Conservation (phyloP, 2,113 vertebrate genomes). For the Planiliza haematocheilus region DNA sequence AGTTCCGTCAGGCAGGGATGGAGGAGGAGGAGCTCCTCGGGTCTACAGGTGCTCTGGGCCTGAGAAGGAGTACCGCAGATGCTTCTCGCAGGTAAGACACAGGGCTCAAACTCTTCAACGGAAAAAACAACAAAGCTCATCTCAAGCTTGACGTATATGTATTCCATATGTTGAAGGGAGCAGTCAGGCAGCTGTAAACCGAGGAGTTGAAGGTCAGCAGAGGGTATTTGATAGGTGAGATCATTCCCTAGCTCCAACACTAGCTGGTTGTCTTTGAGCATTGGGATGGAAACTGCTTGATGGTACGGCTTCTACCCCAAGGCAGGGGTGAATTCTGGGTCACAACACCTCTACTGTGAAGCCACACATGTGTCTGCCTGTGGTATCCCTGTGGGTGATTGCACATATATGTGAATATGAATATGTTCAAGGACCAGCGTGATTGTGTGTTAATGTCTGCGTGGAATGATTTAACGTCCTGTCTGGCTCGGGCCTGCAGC, state of each 20-base stretch:
- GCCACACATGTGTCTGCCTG: conserved; percentile 15
- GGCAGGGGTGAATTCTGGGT: conserved; percentile 34
- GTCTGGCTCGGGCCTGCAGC: conserved; percentile 18
- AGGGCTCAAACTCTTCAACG: background rate
- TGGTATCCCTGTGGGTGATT: conserved; percentile 8
- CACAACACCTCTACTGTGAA: conserved; percentile 33
- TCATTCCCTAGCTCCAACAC: conserved; percentile 56
- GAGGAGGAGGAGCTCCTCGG: conserved; percentile 41
- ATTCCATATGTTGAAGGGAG: conserved; percentile 28
- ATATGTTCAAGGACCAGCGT: background rate
- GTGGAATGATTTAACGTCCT: background rate
- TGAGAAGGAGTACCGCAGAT: conserved; percentile 79
- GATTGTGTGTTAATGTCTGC: conserved; percentile 3
- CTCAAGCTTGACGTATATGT: conserved; percentile 22
- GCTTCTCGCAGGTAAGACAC: conserved; percentile 78
- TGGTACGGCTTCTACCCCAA: background rate
- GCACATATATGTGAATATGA: conserved; percentile 22
- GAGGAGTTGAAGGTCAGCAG: conserved; percentile 50
- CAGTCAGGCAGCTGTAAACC: conserved; percentile 15
- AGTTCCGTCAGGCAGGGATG: conserved; percentile 35
- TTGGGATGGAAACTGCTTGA: conserved; percentile 57
- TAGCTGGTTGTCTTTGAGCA: conserved; percentile 60
- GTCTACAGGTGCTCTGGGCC: conserved; percentile 74
- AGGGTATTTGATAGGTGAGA: conserved; percentile 50
- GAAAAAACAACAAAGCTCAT: background rate